Evolutionary conservation across 2,888 invertebrate species (phyloP).

Genomic region (Buathra laborator): DNA sequence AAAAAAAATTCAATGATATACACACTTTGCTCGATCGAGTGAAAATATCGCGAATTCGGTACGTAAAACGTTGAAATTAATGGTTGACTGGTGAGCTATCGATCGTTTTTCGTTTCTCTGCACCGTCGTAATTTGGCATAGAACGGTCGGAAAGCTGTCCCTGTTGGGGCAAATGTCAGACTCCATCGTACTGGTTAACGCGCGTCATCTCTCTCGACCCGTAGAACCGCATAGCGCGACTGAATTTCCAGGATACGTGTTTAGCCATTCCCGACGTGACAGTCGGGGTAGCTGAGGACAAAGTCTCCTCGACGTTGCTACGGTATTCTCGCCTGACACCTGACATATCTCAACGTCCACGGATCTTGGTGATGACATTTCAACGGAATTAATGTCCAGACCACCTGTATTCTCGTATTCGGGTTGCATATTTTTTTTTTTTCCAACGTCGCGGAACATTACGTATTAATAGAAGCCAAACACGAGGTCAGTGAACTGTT

Average conservation of each 20-base stretch:
- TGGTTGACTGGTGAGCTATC: constrained; percentile 5
- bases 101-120: constrained; percentile 37
- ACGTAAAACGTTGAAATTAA: constrained; percentile 14
- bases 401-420: neutral
- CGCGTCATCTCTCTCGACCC: constrained; percentile 19
- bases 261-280: constrained; percentile 54
- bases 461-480: too few species aligned
- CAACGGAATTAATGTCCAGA: constrained; percentile 30
- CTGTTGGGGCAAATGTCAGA: constrained; percentile 49
- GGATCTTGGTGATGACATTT: constrained; percentile 55
- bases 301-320: constrained; percentile 46
- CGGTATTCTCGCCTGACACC: constrained; percentile 18
- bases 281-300: constrained; percentile 35
- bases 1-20: neutral
- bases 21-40: constrained; percentile 4
- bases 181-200: constrained; percentile 26
- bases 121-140: constrained; percentile 42
- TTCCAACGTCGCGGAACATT: too few species aligned
- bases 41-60: neutral
- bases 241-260: constrained; percentile 53
- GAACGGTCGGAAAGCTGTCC: constrained; percentile 12
- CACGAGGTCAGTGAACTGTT: too few species aligned
- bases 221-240: constrained; percentile 44
- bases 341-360: constrained; percentile 48
- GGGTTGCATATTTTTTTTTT: too few species aligned